A percentile compares a stretch with the other conserved stretches of the same genome.
phyloP scores from a whole-genome alignment of 2,797 vertebrate genomes.

The Amazona finschi region DNA sequence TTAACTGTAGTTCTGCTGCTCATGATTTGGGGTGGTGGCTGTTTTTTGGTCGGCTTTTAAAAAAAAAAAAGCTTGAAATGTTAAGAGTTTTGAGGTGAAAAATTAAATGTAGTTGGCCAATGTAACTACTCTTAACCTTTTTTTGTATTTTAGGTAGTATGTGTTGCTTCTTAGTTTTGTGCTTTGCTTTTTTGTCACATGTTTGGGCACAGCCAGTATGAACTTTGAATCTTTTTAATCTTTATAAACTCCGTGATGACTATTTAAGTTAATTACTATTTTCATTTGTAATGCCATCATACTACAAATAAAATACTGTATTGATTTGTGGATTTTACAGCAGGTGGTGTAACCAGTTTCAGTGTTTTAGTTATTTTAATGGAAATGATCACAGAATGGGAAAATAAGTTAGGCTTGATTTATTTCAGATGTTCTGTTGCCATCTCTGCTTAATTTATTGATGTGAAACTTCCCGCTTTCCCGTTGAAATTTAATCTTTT shows the following conservation, averaged over 20 bases:
- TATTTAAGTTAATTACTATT: background rate
- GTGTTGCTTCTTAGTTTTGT: background rate
- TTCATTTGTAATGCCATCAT: background rate
- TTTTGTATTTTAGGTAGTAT: background rate
- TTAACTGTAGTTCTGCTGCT: background rate
- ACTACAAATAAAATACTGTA: background rate
- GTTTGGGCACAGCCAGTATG: background rate
- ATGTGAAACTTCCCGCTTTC: background rate
- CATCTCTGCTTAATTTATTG: background rate
- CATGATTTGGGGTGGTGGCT: background rate
- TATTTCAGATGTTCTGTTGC: background rate
- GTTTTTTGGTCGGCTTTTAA: background rate
- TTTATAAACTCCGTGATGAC: background rate
- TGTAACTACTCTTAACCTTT: background rate
- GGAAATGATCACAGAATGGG: background rate
- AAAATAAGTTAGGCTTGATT: background rate
- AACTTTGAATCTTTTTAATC: background rate
- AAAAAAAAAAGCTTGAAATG: background rate
- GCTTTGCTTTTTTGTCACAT: background rate
- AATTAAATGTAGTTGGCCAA: background rate
- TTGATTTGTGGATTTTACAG: background rate
- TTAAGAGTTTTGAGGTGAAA: background rate
- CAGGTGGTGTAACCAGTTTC: background rate
- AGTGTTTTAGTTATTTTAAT: background rate
- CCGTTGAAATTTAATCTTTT: background rate